Percentiles rank a stretch among this genome's conserved stretches.
Evolutionary conservation across 2,113 vertebrate species (phyloP).

Genomic region (Ictalurus punctatus): DNA sequence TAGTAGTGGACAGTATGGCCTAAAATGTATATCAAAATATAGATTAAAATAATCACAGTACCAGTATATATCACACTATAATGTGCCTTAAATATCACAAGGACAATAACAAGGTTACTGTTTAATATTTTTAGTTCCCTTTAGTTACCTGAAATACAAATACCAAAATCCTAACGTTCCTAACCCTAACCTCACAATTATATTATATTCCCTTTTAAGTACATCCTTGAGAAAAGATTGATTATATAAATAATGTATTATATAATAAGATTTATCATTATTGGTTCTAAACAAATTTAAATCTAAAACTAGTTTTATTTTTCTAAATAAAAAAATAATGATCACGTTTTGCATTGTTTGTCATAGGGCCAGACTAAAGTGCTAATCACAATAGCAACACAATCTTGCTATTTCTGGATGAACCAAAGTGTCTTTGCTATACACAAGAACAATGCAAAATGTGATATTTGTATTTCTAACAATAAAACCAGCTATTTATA

Average conservation of each 20-base stretch:
- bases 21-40: not conserved
- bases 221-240: not conserved
- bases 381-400: not conserved
- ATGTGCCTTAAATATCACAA: not conserved
- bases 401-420: not conserved
- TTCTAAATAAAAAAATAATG: not conserved
- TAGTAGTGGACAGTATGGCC: not conserved
- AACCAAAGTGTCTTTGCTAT: not conserved
- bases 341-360: not conserved
- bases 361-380: not conserved
- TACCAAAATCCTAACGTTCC: not conserved
- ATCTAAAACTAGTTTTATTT: no score
- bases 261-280: no score
- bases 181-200: not conserved
- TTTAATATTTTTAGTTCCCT: not conserved
- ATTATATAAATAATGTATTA: no score
- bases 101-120: not conserved
- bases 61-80: not conserved
- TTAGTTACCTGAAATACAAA: not conserved
- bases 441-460: not conserved
- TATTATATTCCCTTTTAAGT: not conserved
- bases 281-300: no score
- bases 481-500: not conserved
- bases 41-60: not conserved
- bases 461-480: not conserved